Percentiles rank a stretch among this genome's conserved stretches.
Evolutionary conservation across 2,888 invertebrate species (phyloP).

Genomic region (Deroplatys truncata): DNA sequence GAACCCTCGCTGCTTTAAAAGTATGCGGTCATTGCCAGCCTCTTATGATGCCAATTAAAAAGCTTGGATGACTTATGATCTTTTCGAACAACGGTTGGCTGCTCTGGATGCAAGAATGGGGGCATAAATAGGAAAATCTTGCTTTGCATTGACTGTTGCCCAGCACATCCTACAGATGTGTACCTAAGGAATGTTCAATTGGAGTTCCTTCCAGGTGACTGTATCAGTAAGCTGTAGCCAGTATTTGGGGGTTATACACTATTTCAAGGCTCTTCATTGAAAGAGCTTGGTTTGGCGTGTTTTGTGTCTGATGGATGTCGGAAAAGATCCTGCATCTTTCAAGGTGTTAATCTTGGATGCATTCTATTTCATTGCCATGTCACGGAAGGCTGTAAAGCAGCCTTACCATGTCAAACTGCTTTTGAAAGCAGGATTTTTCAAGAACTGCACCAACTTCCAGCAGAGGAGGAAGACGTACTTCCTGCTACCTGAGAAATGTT

Average conservation of each 20-base stretch:
- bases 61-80: background rate
- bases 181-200: too few relatives aligned
- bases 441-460: too few relatives aligned
- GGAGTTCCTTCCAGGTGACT: too few relatives aligned
- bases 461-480: too few relatives aligned
- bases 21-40: background rate
- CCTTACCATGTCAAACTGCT: background rate
- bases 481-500: too few relatives aligned
- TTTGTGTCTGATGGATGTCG: background rate
- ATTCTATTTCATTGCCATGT: background rate
- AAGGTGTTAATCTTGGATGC: background rate
- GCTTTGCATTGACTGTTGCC: too few relatives aligned
- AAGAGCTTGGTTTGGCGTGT: background rate
- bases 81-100: too few relatives aligned
- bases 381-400: background rate
- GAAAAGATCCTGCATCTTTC: background rate
- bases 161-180: too few relatives aligned
- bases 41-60: background rate
- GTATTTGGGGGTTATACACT: background rate
- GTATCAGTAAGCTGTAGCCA: background rate
- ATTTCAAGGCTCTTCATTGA: too few relatives aligned
- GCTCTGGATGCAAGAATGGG: too few relatives aligned
- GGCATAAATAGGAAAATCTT: background rate
- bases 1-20: background rate
- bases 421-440: background rate